Base-by-base conservation (phyloP, 1,140 invertebrate genomes). In the Scaptomyza hsui region DNA sequence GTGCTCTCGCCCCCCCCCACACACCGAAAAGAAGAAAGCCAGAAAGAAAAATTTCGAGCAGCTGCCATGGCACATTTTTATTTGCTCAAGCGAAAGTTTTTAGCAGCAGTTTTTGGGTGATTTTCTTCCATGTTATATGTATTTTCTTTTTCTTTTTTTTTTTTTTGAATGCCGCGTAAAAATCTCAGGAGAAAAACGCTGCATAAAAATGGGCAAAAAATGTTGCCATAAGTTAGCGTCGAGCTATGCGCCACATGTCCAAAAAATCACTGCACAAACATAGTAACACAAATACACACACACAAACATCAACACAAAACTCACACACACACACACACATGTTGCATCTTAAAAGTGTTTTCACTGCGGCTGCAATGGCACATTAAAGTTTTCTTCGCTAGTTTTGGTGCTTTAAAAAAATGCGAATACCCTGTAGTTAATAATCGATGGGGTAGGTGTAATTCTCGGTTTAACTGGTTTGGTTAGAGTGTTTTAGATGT, bases 241-340 rank as follows among this genome's bases (percentile, higher is more conserved):
- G 62, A 75, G 71, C 21, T 60, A 68, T 71, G 72, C 48, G 53
- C 32, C 60, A 49, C 77, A 60, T 69, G 79, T 79, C 76, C 76
- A 82, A 79, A 86, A 29, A 86, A 85, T 80, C 80, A 67, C 59
- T 53, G 78, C 78, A 74, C 67, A 59, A 64, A 48, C 68, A 45
- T 53, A 56, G 7, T 9, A 7, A 29, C 13, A 45, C n/a, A 39
- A 15, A 49, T 15, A 70, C 49, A 47, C 35, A 35, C 72, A 57
- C 42, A 24, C 65, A 82, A n/a, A 55, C 65, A 76, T 16, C 42
- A n/a, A 26, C 45, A 32, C 35, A 15, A 13, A 6, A n/a, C 26
- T 18, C 13, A 45, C 16, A 39, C 13, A 42, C 21, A 71, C 51
- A 48, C 29, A 32, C 72, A 59, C 35, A 19, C 65, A 82, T 76